Evolutionary conservation across 2,888 invertebrate species (phyloP), one percentile per base, ranked within the genome.

Genomic region (Sabatieria punctata): DNA sequence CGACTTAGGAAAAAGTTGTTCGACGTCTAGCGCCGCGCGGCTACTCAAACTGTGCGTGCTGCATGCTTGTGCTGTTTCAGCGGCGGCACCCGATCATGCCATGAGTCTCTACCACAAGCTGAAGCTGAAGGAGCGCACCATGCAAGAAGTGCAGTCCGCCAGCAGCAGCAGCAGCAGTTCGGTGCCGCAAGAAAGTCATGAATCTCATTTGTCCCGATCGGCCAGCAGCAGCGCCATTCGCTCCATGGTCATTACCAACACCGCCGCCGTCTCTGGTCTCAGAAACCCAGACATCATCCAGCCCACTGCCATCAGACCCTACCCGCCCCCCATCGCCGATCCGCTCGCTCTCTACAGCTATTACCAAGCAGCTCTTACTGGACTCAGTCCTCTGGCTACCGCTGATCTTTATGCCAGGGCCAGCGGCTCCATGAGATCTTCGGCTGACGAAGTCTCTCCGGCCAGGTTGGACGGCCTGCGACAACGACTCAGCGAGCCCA

Each of bases 291-390:
- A 43, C 8, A 43, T 43, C 27, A 18, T 61, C 56, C 22, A 55
- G 54, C 41, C 62, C 49, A 38, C 63, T 51, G 25, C 60, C 59
- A 38, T 56, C 55, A 49, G 55, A 60, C 63, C 63, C 62, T 21
- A 63, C 64, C 51, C 61, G 52, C 18, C 63, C 63, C 30, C 30
- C 15, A 15, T 15, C 30, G 30, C 30, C 15, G 30, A 30, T 15
- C 30, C 30, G 8, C n/a, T 38, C 6, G 38, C 38, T 8, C n/a
- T 38, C 22, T 38, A 38, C 22, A 21, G 11, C 25, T 41, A 41
- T 19, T 41, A 41, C 18, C 41, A 41, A 19, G 38, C 38, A 8
- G 41, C 41, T 19, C 13, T 41, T 24, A 18, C 11, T 11, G 19
- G 25, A 41, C 13, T 41, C 24, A 11, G 13, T 18, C 15, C 8